These are phyloP conservation scores for Lepidostoma basale DNA, from an alignment of 1,140 invertebrate genomes.

Conservation along the genomic window DNA sequence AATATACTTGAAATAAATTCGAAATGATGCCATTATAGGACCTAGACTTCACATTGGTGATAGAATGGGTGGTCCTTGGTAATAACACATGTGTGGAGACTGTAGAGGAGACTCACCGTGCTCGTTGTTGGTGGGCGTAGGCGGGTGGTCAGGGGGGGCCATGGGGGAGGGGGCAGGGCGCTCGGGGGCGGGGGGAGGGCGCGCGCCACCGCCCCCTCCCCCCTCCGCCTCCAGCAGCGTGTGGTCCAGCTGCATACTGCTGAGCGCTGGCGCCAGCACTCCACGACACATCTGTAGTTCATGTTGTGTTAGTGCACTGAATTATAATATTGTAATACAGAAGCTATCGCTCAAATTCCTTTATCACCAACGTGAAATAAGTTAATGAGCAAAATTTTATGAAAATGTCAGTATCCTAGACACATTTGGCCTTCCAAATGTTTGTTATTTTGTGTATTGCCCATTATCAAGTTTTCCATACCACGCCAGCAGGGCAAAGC, in stretches of 20 bases:
- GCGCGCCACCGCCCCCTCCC: constrained; percentile 48
- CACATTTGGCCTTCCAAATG: too few relatives aligned
- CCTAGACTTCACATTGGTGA: too few relatives aligned
- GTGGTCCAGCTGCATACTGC: constrained; percentile 79
- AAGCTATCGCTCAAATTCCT: background rate
- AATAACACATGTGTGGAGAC: background rate
- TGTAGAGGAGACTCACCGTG: background rate
- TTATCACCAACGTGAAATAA: background rate
- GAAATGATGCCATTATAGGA: too few relatives aligned
- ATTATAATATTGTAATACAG: too few relatives aligned
- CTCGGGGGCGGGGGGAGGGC: constrained; percentile 61
- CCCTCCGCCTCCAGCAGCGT: constrained; percentile 73
- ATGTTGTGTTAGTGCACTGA: too few relatives aligned
- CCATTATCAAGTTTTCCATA: too few relatives aligned
- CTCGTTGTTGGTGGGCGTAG: constrained; percentile 49
- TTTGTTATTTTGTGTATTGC: too few relatives aligned
- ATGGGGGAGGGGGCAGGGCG: constrained; percentile 61
- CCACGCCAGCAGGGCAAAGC: too few relatives aligned
- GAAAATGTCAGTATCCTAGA: too few relatives aligned
- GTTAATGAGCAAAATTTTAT: too few relatives aligned
- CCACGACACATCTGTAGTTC: constrained; percentile 61
- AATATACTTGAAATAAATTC: too few relatives aligned
- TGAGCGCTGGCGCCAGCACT: constrained; percentile 81
- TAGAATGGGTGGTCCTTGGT: background rate
- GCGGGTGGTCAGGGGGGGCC: constrained; percentile 63